Percentiles rank a stretch among this genome's conserved stretches.
These are phyloP conservation scores for Parnassius orleans DNA, from an alignment of 2,888 invertebrate species.

Conservation along the genomic window DNA sequence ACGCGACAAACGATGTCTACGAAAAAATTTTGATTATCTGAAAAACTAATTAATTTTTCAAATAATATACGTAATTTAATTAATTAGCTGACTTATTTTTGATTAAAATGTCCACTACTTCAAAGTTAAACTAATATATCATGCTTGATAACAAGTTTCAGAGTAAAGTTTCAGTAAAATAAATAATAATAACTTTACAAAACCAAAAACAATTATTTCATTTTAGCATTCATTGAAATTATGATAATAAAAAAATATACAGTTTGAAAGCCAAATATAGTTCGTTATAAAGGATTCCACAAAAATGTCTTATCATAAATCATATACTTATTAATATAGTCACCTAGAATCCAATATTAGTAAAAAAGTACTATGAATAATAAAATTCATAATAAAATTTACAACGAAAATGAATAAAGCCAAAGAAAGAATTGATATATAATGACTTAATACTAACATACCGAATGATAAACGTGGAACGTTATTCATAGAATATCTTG, in stretches of 20 bases:
- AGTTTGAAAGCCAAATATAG: neutral
- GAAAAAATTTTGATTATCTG: no score
- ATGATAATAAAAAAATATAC: neutral
- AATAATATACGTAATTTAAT: no score
- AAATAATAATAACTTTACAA: neutral
- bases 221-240: neutral
- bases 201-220: neutral
- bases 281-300: neutral
- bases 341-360: constrained; percentile 17
- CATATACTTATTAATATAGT: constrained; percentile 15
- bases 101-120: no score
- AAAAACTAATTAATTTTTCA: no score
- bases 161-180: no score
- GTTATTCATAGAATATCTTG: constrained; percentile 48
- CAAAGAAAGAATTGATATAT: constrained; percentile 19
- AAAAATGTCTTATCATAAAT: neutral
- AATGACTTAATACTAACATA: constrained; percentile 24
- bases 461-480: constrained; percentile 34
- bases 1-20: no score
- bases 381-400: constrained; percentile 15
- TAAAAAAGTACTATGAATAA: constrained; percentile 12
- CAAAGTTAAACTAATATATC: no score
- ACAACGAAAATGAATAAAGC: constrained; percentile 12
- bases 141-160: no score
- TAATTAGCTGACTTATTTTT: no score